Conservation (phyloP, 2,113 vertebrate species). For the Neodontobutis hainanensis region DNA sequence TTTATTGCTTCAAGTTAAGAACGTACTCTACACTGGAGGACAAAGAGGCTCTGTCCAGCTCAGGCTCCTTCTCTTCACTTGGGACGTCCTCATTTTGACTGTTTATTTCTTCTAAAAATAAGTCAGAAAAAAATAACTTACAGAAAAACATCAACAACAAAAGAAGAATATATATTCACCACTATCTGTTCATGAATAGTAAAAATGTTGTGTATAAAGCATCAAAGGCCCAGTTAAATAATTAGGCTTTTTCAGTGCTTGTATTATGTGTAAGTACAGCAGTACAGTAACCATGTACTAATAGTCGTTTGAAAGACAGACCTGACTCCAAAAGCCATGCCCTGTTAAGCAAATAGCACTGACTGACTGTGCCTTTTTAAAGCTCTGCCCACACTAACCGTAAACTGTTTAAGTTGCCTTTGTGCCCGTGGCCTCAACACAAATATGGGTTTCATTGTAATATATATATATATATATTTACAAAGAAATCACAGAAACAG, state of each 20-base stretch:
- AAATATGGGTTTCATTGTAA: neutral
- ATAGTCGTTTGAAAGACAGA: conserved; percentile 25
- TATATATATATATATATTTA: too few species aligned
- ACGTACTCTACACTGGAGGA: conserved; percentile 72
- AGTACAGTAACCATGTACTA: conserved; percentile 18
- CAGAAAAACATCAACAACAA: too few species aligned
- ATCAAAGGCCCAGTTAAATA: conserved; percentile 2
- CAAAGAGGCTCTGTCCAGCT: conserved; percentile 41
- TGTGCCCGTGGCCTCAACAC: conserved; percentile 23
- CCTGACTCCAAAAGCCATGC: conserved; percentile 29
- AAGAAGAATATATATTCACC: too few species aligned
- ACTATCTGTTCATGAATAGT: neutral
- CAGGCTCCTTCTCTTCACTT: conserved; percentile 28
- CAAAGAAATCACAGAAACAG: neutral
- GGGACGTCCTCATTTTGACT: conserved; percentile 29
- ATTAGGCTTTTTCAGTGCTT: conserved; percentile 8
- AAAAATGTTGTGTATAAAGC: neutral
- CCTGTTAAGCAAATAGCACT: conserved; percentile 33
- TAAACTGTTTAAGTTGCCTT: conserved; percentile 24
- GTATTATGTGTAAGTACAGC: conserved; percentile 4
- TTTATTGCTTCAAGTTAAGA: neutral
- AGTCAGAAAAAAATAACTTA: neutral
- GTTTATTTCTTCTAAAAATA: conserved; percentile 32
- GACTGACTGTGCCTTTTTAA: conserved; percentile 13
- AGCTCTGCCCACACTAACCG: conserved; percentile 23